Evolutionary conservation across 2,888 invertebrate species (phyloP), one percentile per base, ranked within the genome.

Genomic region (Anthophora plumipes): DNA sequence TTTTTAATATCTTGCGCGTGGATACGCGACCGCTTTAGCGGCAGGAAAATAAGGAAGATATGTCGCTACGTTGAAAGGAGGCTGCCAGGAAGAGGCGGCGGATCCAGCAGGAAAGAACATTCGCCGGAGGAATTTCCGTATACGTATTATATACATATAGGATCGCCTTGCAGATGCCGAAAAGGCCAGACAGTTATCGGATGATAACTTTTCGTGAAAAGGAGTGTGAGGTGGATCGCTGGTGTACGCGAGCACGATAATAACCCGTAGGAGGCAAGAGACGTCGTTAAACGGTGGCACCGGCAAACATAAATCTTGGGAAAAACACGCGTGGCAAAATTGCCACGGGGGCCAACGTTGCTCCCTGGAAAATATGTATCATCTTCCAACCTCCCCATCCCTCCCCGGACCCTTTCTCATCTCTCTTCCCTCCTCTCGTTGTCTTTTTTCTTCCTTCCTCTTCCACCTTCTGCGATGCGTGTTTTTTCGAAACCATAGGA

Each of bases 251-350:
- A 52, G 71, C 43, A 59, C 57, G 83, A 85, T 83, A 85, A 81
- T 85, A 87, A 84, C 79, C 31, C 77, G 80, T 74, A 70, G 83
- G 68, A 80, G 83, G 79, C 78, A 70, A 70, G 82, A 80, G 86
- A 81, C 83, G 83, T 87, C 87, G 85, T 89, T 89, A 89, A 89
- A 89, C 86, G 89, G 80, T 77, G 85, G 69, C 83, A 72, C 77
- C 82, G 79, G 63, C 71, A 70, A 80, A 85, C 90, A 91, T 91
- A 91, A 91, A 91, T 91, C 91, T 89, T 89, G 81, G 77, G 89
- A 88, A 89, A 90, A 91, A 90, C 89, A 91, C 90, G 90, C 90
- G 90, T 91, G 88, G 91, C 88, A 89, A 91, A 91, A 91, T 91
- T 91, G 90, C 91, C 86, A 89, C 86, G 88, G 83, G 84, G 83